Evolutionary conservation across 2,797 vertebrate species (phyloP).

Genomic region (Phaenicophaeus curvirostris): DNA sequence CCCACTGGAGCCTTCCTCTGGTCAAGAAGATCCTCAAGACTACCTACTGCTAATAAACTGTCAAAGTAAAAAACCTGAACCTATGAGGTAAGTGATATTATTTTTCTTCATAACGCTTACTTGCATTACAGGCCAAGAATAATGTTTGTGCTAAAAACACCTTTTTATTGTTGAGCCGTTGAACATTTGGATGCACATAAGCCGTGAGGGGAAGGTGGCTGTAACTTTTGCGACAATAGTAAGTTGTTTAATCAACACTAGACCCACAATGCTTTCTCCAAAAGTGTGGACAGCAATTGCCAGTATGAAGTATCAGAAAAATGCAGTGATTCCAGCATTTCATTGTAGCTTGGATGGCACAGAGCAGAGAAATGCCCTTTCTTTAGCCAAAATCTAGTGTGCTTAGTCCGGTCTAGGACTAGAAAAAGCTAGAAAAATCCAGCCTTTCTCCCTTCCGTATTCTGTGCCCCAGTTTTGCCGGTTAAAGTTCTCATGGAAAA

Average conservation of each 20-base stretch:
- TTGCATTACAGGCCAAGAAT: background rate
- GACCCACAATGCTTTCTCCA: background rate
- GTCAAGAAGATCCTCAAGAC: constrained; percentile 95
- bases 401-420: background rate
- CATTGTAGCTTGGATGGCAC: background rate
- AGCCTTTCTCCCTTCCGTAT: background rate
- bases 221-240: background rate
- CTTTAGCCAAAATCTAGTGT: background rate
- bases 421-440: background rate
- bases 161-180: accelerated
- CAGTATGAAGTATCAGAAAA: background rate
- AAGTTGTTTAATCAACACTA: background rate
- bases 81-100: constrained; percentile 82
- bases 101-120: background rate
- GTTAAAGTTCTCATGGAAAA: background rate
- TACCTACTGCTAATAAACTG: constrained; percentile 97
- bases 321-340: background rate
- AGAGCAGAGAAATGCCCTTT: background rate
- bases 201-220: background rate
- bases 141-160: background rate
- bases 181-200: background rate
- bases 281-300: background rate
- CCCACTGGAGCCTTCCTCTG: constrained; percentile 86
- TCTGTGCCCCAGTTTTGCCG: background rate
- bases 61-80: constrained; percentile 97